Conservation (phyloP, 2,888 invertebrate species). For the Xylophagus ater region DNA sequence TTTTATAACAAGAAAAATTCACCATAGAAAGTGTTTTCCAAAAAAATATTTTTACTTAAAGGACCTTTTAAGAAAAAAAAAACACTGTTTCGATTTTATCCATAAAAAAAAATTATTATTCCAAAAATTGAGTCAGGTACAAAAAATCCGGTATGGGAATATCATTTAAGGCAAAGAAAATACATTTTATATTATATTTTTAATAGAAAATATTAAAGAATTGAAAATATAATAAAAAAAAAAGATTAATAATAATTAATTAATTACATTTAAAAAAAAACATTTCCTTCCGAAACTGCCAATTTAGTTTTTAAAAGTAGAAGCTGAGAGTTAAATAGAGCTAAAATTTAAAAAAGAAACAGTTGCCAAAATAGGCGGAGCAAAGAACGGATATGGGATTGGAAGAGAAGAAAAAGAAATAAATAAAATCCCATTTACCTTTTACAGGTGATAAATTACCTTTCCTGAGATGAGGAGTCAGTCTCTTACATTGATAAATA, state of each 20-base stretch:
- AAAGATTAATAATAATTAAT: too few relatives aligned
- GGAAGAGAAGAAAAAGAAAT: too few relatives aligned
- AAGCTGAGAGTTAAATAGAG: too few relatives aligned
- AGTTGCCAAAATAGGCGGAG: too few relatives aligned
- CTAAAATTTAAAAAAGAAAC: too few relatives aligned
- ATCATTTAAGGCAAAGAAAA: neutral
- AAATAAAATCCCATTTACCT: too few relatives aligned
- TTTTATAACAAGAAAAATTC: slow-evolving; percentile 1
- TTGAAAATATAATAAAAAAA: neutral
- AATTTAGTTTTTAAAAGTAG: too few relatives aligned
- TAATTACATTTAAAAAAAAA: too few relatives aligned
- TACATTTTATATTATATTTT: neutral
- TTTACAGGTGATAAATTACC: slow-evolving; percentile 5
- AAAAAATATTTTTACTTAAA: neutral
- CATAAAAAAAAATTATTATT: neutral
- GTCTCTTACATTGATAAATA: neutral
- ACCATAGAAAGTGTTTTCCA: slow-evolving; percentile 4
- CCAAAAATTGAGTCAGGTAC: neutral
- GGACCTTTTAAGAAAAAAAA: neutral
- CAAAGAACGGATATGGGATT: too few relatives aligned
- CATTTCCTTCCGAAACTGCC: too few relatives aligned
- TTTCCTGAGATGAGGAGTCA: neutral
- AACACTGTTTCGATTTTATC: neutral
- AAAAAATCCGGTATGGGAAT: neutral
- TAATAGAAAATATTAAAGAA: neutral